Conservation (phyloP, 2,888 invertebrate species). For the Eristalinus sepulchralis region DNA sequence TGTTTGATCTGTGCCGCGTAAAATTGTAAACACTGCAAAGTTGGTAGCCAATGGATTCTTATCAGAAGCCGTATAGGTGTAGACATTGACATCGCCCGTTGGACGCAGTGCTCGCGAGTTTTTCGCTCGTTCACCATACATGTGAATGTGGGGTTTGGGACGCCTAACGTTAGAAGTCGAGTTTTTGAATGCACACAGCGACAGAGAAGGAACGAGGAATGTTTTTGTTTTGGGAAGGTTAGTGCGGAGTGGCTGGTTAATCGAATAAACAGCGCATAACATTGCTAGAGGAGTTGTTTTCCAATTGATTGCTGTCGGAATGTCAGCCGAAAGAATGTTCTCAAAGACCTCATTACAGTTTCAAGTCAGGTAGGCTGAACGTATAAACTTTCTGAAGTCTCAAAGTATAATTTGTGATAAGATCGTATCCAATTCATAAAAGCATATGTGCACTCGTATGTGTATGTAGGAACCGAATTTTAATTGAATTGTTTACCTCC, state of each 20-base stretch:
- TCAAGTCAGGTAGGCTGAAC: constrained; percentile 8
- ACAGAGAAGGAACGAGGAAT: not conserved
- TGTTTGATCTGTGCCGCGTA: constrained; percentile 29
- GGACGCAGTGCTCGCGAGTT: not conserved
- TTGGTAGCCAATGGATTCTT: constrained; percentile 34
- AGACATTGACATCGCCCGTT: not conserved
- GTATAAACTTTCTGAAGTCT: not conserved
- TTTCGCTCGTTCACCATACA: constrained; percentile 37
- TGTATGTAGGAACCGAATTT: not conserved
- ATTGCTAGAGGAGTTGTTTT: constrained; percentile 21
- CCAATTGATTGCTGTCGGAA: not conserved
- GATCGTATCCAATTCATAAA: not conserved
- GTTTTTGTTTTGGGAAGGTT: constrained; percentile 47
- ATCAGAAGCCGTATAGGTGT: constrained; percentile 9
- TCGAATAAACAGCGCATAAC: constrained; percentile 15
- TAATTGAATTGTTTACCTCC: not conserved
- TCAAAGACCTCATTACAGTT: constrained; percentile 7
- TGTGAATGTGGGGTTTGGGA: constrained; percentile 2
- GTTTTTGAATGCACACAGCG: not conserved
- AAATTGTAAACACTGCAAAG: not conserved
- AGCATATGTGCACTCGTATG: not conserved
- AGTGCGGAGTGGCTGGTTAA: not conserved
- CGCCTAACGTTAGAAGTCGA: not conserved
- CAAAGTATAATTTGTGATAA: not conserved
- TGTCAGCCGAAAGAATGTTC: not conserved